Base-by-base conservation (phyloP, 2,113 vertebrate species). In the Martes martes region DNA sequence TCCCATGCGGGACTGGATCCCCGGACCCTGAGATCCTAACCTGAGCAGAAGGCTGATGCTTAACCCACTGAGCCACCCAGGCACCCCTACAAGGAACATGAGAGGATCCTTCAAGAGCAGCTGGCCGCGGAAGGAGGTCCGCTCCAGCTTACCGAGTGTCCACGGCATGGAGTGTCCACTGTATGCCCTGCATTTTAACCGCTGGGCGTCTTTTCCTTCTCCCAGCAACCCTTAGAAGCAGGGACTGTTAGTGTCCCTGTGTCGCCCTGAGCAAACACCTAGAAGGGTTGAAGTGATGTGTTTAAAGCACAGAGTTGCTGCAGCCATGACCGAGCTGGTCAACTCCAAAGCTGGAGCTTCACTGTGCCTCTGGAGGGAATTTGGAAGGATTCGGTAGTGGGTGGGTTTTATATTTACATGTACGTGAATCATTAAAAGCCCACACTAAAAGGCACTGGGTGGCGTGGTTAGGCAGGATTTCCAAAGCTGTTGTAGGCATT, bases 1-100 rank as follows among this genome's bases (percentile, higher is more conserved):
- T 36, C n/a, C 11, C 0, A 39, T 2, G 69, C 0, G 10, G 69
- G 36, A 5, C 69, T 39, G 0, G 8, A 69, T 69, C 33, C 33
- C 18, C 36, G 67, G 18, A 36, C 16, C 18, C 33, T 39, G 69
- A 24, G 36, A 39, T 73, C 36, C 23, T 39, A 36, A 39, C n/a
- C 36, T 73, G 36, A 39, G 69, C n/a, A 23, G 69, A 73, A 11
- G 69, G 69, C 0, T 11, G 69, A 39, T 2, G 21, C 36, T 39
- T n/a, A 73, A 73, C 19, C 0, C 18, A 11, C 21, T 73, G 69
- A 73, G 36, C 36, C 69, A 11, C 69, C 36, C 21, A 73, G 36
- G 69, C 2, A 1, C 11, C 36, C 1, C 57, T n/a, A 47, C 78
- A 61, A 67, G 67, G 42, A 67, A 89, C 15, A 85, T 31, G 52